These are phyloP conservation scores for Elaphurus davidianus DNA, from an alignment of 2,113 vertebrate species.

Conservation along the genomic window DNA sequence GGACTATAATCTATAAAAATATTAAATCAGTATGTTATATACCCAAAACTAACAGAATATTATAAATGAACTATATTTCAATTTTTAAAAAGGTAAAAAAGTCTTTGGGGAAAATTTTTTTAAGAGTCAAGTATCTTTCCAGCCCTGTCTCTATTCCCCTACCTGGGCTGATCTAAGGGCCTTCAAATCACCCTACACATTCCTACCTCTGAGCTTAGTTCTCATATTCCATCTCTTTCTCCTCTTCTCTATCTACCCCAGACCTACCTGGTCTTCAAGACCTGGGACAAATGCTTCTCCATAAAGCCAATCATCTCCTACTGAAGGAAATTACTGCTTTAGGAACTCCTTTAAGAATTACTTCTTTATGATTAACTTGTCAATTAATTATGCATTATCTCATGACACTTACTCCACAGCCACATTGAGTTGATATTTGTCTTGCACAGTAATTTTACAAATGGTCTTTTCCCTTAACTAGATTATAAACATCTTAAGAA, in stretches of 20 bases:
- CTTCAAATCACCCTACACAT: accelerated
- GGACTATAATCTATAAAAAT: not conserved
- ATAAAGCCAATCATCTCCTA: not conserved
- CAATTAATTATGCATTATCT: not conserved
- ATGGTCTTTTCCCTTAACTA: not conserved
- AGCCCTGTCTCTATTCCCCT: not conserved
- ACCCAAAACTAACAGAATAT: not conserved
- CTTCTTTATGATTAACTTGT: not conserved
- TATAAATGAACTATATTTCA: not conserved
- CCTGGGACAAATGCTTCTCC: not conserved
- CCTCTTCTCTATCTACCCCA: not conserved
- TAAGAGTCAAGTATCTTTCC: not conserved
- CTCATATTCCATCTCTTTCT: not conserved
- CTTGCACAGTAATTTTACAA: not conserved
- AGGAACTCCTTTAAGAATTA: not conserved
- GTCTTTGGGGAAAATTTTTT: not conserved
- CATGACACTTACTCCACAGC: not conserved
- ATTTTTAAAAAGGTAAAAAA: not conserved
- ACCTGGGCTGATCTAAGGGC: not conserved
- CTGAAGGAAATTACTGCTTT: not conserved
- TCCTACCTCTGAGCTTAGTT: not conserved
- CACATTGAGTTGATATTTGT: not conserved
- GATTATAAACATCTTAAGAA: not conserved
- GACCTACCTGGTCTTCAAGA: not conserved
- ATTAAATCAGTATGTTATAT: not conserved